phyloP scores from a whole-genome alignment of 2,888 invertebrate species.

The Pachydiplax longipennis region DNA sequence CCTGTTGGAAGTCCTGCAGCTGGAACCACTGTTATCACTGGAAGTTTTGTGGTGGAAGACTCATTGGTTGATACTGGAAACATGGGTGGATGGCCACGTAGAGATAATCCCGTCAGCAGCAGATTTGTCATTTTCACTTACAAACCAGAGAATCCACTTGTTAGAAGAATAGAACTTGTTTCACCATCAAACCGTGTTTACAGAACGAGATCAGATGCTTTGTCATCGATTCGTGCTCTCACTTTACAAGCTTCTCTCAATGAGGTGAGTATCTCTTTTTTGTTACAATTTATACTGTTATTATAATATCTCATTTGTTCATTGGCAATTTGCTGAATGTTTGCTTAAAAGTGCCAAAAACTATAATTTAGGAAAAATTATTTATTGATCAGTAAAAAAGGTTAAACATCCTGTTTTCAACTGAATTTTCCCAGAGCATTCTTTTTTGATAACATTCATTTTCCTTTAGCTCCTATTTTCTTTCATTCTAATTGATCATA shows the following conservation, averaged over 20 bases:
- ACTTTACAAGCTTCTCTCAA: conserved; percentile 63
- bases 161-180: conserved; percentile 16
- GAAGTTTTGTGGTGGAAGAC: conserved; percentile 65
- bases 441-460: too few relatives aligned
- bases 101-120: background rate
- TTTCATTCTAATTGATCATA: too few relatives aligned
- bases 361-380: too few relatives aligned
- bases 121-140: conserved; percentile 64
- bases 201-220: conserved; percentile 61
- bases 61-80: conserved; percentile 63
- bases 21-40: conserved; percentile 57
- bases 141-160: conserved; percentile 62
- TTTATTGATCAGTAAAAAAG: too few relatives aligned
- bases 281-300: background rate
- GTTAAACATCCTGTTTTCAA: too few relatives aligned
- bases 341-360: too few relatives aligned
- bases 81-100: conserved; percentile 1
- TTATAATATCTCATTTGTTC: too few relatives aligned
- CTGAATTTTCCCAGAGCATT: too few relatives aligned
- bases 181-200: conserved; percentile 61
- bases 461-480: too few relatives aligned
- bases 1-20: background rate
- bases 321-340: too few relatives aligned
- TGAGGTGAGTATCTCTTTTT: conserved; percentile 57
- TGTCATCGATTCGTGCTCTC: conserved; percentile 63